Base-by-base conservation (phyloP, 2,797 vertebrate species). In the Podarcis lilfordi region DNA sequence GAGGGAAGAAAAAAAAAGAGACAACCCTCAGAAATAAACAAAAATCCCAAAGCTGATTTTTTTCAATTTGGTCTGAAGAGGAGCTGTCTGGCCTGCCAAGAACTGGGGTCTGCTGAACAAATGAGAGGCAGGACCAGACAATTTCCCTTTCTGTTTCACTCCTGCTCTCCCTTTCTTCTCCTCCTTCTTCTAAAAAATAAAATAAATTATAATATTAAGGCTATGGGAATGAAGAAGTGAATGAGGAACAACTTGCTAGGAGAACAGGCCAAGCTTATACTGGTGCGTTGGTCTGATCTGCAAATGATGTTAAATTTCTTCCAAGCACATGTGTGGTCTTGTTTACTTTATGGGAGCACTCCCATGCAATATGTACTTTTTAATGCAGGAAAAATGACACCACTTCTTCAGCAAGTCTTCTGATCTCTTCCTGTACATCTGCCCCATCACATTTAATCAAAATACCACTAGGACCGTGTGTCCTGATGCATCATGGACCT, bases 11-110 rank as follows among this genome's bases (percentile, higher is more conserved):
- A 4, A 68, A 88, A 82, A n/a, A 66, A 9, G 3, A 68, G 76
- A 29, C 25, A 75, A 64, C 68, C 37, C 71, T 69, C 71, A 89
- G 79, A 86, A 89, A 89, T 68, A 92, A 87, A 86, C 66, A 69
- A 87, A 25, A 45, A 68, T 59, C 45, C 55, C 64, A 86, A 85
- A 86, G 7, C 82, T 89, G 72, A 77, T 25, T 55, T 84, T n/a
- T 97, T 97, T 96, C 94, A 96, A 96, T 98, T 97, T 97, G 87
- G 89, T 40, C 4, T 80, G 37, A 89, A 74, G 84, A 43, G 11
- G 5, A 88, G 55, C 6, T 88, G 64, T 85, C 91, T 91, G 80
- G 59, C 66, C 37, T 88, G 2, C 32, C 74, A 71, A 10, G 75
- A 84, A 61, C 23, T 1, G 84, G 15, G 3, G 3, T 0, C 78